Conservation (phyloP, 1,140 invertebrate genomes). For the Sarcophaga peregrina region DNA sequence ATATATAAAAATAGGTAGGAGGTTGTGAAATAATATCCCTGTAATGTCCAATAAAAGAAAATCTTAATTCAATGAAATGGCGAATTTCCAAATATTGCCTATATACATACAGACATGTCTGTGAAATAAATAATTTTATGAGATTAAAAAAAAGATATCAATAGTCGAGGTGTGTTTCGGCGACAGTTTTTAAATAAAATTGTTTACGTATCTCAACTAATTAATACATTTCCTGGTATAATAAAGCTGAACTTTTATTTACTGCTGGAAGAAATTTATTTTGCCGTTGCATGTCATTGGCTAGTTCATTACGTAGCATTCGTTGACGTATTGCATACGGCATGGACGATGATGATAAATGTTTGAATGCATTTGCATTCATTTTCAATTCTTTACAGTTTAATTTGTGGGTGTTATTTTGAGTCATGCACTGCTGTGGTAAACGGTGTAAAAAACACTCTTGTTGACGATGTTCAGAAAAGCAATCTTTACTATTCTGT, state of each 20-base stretch:
- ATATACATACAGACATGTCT: too few species aligned
- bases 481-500: neutral
- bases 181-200: too few species aligned
- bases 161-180: too few species aligned
- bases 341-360: neutral
- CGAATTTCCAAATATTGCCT: too few species aligned
- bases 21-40: too few species aligned
- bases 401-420: too few species aligned
- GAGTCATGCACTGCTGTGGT: neutral
- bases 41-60: too few species aligned
- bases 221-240: neutral
- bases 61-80: too few species aligned
- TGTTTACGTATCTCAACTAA: too few species aligned
- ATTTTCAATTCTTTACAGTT: neutral
- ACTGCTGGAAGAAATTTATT: neutral
- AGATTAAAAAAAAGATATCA: too few species aligned
- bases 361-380: neutral
- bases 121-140: too few species aligned
- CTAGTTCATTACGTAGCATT: neutral
- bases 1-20: too few species aligned
- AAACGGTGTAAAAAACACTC: neutral
- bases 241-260: slow-evolving; percentile 3
- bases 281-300: neutral
- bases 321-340: neutral
- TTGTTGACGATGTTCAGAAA: neutral